Base-by-base conservation (phyloP, 2,113 vertebrate species). In the Mus pahari region DNA sequence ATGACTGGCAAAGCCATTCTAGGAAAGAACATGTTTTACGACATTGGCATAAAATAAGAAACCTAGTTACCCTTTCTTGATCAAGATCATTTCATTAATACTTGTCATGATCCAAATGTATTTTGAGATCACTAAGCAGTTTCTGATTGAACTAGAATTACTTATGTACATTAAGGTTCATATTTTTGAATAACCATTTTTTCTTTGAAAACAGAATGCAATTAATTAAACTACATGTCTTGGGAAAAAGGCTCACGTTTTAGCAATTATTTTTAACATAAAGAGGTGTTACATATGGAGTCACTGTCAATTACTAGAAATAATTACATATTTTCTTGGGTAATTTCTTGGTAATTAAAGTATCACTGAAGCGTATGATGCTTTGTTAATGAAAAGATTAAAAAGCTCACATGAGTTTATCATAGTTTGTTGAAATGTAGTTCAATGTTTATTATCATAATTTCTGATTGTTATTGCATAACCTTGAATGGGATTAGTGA, bases 391-490 rank as follows among this genome's bases (percentile, higher is more conserved):
- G 91, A 97, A 98, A 97, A 93, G 75, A 95, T 95, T 31, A 62
- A 92, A 94, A 95, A 96, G 78, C 71, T 94, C 64, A 92, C 78
- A 90, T 31, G 77, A 95, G 94, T 97, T 97, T 96, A 97, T 94
- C 92, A 70, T 94, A 95, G 95, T 96, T 96, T 95, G 70, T 92
- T 95, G 91, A 87, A 97, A 78, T 91, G 96, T 98, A 96, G 89
- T 89, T 98, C 96, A 98, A 42, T 97, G 97, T 98, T 98, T 98
- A 97, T 98, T 98, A 97, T 97, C 31, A 92, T 98, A 97, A 97
- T 97, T 98, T 98, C 96, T 97, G 94, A 95, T 97, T 98, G 79
- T 98, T 97, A 82, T 96, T 98, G 92, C 60, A 97, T 97, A 97
- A 97, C 42, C 94, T 98, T 86, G 64, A 92, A 95, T 94, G 50